Evolutionary conservation across 2,888 invertebrate species (phyloP), one percentile per base, ranked within the genome.

Genomic region (Caenorhabditis sp.): DNA sequence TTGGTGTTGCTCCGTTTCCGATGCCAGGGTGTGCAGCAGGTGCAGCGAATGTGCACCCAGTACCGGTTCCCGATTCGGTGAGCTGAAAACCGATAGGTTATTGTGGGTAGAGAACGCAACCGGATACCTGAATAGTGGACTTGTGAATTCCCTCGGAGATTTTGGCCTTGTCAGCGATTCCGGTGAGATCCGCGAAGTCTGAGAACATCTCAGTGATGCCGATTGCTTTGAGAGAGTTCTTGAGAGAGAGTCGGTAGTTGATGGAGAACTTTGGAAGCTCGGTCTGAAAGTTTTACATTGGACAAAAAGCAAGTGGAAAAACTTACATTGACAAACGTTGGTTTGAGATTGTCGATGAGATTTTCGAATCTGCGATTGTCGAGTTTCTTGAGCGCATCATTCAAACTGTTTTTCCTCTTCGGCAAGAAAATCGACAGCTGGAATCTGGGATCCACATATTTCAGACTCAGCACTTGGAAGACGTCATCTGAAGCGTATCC

Each of bases 101-200:
- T n/a, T n/a, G n/a, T n/a, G n/a, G n/a, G n/a, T n/a, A n/a, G n/a
- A n/a, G n/a, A n/a, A n/a, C n/a, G n/a, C n/a, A n/a, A n/a, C n/a
- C n/a, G n/a, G n/a, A 14, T 22, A 90, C 90, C 84, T 90, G 88
- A 79, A 90, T 88, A 24, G 88, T 80, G 1, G 89, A 88, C 69
- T 90, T 90, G 61, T 90, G 90, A 22, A 75, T 58, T 56, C 87
- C 90, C 16, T 90, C 85, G 14, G 85, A 85, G 26, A 91, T 85
- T 7, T 82, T 68, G n/a, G 91, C 68, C 12, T 59, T 56, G 12
- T 73, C 26, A n/a, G 83, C 58, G 16, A 85, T 79, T 41, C 81
- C 83, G 4, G 70, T 64, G 3, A 85, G 51, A 56, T 84, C 83
- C 2, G 85, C 81, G 2, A 28, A 31, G n/a, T 74, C 75, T 4